Percentiles rank a stretch among this genome's conserved stretches.
These are phyloP conservation scores for Glyphotaelius pellucidus DNA, from an alignment of 2,888 invertebrate species.

Conservation along the genomic window DNA sequence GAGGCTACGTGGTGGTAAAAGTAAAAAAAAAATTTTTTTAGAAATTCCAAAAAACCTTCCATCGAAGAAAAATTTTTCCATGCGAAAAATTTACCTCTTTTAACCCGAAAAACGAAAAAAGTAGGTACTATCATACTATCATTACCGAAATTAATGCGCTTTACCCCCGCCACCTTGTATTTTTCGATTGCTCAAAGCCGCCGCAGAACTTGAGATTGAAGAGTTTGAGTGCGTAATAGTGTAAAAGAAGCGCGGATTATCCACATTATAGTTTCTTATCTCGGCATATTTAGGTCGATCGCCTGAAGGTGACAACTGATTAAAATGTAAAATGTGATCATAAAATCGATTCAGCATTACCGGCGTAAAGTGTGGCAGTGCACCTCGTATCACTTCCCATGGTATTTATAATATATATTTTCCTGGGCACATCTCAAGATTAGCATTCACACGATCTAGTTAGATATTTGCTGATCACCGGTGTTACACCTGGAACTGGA, in stretches of 20 bases:
- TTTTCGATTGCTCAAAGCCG: neutral
- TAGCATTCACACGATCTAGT: slow-evolving; percentile 40
- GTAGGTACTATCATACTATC: too few relatives aligned
- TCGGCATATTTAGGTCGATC: neutral
- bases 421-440: slow-evolving; percentile 19
- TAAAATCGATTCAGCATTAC: neutral
- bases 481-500: neutral
- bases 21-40: too few relatives aligned
- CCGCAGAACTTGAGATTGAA: neutral
- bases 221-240: neutral
- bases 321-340: neutral
- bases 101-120: too few relatives aligned
- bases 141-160: too few relatives aligned
- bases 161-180: too few relatives aligned
- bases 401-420: slow-evolving; percentile 9
- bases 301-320: neutral
- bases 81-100: too few relatives aligned
- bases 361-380: neutral
- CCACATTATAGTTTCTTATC: neutral
- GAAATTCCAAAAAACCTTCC: too few relatives aligned
- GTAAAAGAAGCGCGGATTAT: neutral
- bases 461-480: neutral
- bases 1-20: too few relatives aligned
- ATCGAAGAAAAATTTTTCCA: too few relatives aligned
- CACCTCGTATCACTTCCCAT: slow-evolving; percentile 14